Base-by-base conservation (phyloP, 1,140 invertebrate genomes). In the Drosophila sechellia region DNA sequence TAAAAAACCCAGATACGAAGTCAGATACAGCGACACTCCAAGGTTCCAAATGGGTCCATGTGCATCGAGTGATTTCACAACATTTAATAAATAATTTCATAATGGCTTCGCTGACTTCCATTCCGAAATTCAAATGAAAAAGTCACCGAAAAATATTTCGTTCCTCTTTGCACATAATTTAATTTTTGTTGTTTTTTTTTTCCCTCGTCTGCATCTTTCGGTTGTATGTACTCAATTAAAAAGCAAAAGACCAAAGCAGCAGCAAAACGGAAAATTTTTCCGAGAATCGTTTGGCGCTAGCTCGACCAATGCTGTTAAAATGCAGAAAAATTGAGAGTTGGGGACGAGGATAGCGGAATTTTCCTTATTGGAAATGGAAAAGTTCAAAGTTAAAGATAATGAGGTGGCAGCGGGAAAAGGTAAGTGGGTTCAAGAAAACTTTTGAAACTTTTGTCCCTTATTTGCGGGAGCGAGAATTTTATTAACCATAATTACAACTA, bases 11-110 rank as follows among this genome's bases (percentile, higher is more conserved):
- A 77, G 63, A 60, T 63, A 76, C 60, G 27, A 31, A 31, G 27
- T 31, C 27, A 63, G 64, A 80, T 35, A 75, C 59, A 57, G 55
- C 69, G 54, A 77, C 72, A 68, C 61, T 75, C 81, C 81, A 85
- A 85, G 81, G 83, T 87, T 86, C 45, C 71, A 53, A 45, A 64
- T 61, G 72, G 59, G 60, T 60, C 56, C 64, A 79, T 83, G 80
- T 85, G 77, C 72, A 85, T 55, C 63, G 71, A 79, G 63, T 60
- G 83, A 83, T 86, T 87, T 87, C 84, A 87, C 75, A 87, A 87
- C 83, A 89, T 79, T 87, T 87, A 87, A 89, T 87, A 87, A 87
- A 87, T 87, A 89, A 87, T 87, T 83, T 87, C 84, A 87, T 89
- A 84, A 87, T 87, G 81, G 79, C 79, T 86, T 81, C 61, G 78